phyloP scores from a whole-genome alignment of 2,888 invertebrate genomes.

The Torymus tubicola region DNA sequence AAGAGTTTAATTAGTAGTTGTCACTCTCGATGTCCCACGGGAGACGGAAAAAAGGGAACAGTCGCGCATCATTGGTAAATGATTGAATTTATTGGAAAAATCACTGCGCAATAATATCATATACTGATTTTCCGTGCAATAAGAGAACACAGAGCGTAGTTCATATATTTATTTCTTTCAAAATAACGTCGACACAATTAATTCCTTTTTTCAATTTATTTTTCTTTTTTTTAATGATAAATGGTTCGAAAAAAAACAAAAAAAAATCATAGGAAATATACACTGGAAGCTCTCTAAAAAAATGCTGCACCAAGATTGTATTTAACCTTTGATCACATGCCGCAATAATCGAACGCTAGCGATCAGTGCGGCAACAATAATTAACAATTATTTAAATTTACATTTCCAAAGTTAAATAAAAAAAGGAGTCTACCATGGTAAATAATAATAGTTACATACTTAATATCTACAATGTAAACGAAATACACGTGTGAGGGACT shows the following conservation, averaged over 20 bases:
- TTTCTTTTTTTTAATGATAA: no score
- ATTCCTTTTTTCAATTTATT: no score
- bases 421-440: background rate
- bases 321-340: conserved; percentile 4
- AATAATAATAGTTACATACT: background rate
- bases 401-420: background rate
- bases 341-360: background rate
- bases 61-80: background rate
- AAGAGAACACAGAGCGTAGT: no score
- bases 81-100: background rate
- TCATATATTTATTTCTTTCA: no score
- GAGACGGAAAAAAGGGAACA: conserved; percentile 2
- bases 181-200: no score
- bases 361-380: no score
- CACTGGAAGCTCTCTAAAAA: conserved; percentile 40
- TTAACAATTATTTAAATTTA: background rate
- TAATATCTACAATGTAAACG: background rate
- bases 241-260: no score
- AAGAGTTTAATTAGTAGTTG: background rate
- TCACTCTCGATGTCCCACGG: background rate
- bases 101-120: background rate
- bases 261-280: background rate
- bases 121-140: no score
- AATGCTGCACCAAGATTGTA: conserved; percentile 31
- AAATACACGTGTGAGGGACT: background rate